A percentile compares a stretch with the other conserved stretches of the same genome.
Evolutionary conservation across 2,113 vertebrate genomes (phyloP).

Genomic region (Dasyornis broadbenti): DNA sequence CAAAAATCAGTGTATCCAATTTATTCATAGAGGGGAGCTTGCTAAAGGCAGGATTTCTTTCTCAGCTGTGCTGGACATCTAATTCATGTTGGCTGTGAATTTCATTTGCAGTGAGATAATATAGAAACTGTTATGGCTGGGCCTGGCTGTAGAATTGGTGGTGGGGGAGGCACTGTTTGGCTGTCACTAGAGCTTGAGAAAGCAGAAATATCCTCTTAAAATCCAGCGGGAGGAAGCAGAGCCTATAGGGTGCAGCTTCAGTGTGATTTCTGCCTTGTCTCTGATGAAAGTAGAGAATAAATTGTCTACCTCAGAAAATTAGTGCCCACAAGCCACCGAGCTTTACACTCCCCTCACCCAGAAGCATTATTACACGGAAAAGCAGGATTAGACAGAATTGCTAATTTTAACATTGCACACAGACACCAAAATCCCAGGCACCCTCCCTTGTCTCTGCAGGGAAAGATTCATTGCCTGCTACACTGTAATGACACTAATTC

Average conservation of each 20-base stretch:
- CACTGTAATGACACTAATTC: background rate
- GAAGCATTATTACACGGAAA: background rate
- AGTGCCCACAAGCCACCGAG: background rate
- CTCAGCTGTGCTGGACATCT: constrained; percentile 3
- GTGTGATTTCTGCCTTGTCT: background rate
- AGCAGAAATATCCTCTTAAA: background rate
- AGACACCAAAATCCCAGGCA: background rate
- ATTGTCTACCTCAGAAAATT: background rate
- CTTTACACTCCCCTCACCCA: background rate
- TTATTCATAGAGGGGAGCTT: constrained; percentile 2
- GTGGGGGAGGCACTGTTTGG: background rate
- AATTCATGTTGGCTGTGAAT: background rate
- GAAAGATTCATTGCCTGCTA: background rate
- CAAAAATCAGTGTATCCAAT: background rate
- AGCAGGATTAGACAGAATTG: background rate
- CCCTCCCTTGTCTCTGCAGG: background rate
- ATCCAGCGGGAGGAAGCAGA: background rate
- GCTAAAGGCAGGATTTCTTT: background rate
- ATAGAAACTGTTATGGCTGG: background rate
- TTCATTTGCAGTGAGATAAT: background rate
- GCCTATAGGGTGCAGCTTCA: background rate
- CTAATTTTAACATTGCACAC: background rate
- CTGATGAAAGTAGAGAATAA: background rate
- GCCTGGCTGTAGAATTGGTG: background rate
- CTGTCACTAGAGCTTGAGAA: background rate